These are phyloP conservation scores for Medauroidea extradentata DNA, from an alignment of 1,140 invertebrate genomes.

Conservation along the genomic window DNA sequence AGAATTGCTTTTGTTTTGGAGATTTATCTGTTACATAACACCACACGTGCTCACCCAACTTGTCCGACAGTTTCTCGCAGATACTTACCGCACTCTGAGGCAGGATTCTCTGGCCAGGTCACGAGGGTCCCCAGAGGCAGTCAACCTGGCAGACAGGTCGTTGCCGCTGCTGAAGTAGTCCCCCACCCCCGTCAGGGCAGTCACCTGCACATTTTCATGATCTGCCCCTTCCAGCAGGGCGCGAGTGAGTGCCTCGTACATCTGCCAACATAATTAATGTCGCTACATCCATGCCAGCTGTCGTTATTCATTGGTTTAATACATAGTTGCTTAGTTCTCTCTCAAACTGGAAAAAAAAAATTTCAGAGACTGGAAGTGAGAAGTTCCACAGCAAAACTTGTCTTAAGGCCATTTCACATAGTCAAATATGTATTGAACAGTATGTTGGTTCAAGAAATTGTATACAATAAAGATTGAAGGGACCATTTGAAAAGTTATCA, in stretches of 20 bases:
- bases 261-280: no score
- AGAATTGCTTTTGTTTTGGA: no score
- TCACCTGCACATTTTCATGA: constrained; percentile 57
- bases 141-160: constrained; percentile 63
- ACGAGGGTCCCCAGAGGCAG: constrained; percentile 32
- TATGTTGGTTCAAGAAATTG: no score
- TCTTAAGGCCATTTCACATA: no score
- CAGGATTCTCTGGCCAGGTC: no score
- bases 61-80: no score
- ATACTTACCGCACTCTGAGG: neutral
- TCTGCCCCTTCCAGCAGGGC: constrained; percentile 62
- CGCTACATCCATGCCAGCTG: constrained; percentile 6
- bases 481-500: no score
- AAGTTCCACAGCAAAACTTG: no score
- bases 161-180: constrained; percentile 84
- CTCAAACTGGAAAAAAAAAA: neutral
- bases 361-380: constrained; percentile 3
- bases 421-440: no score
- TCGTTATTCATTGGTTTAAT: neutral
- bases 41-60: no score
- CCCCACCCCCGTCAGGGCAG: constrained; percentile 71
- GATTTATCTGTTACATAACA: no score
- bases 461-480: no score
- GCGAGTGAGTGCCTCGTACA: constrained; percentile 61
- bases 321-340: neutral